Evolutionary conservation across 2,797 vertebrate genomes (phyloP), one percentile per base, ranked within the genome.

Genomic region (Sternarchorhynchus goeldii): DNA sequence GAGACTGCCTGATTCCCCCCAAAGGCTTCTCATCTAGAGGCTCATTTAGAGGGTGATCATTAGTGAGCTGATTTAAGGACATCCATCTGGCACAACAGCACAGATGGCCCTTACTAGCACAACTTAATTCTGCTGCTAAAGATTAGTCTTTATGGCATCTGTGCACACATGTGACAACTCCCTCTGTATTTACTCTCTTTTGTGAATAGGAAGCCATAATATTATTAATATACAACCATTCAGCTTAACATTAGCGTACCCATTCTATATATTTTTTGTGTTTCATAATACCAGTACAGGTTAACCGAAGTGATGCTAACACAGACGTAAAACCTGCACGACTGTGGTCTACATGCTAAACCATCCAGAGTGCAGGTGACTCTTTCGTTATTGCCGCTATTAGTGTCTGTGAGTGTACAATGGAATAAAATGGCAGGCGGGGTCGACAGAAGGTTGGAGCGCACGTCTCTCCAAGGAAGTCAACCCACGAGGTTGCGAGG

Each of bases 1-100:
- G 77, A 59, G 81, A 57, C 71, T 72, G 70, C n/a, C 34, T 57
- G 50, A 25, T 78, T 81, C 80, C 72, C 81, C 82, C 70, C 8
- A 78, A 80, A 75, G 81, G 58, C 79, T 75, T 39, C 18, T 81
- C 75, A 64, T 69, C 68, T 75, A 83, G 69, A 66, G 86, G 84
- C 89, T 92, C 89, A 90, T 92, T 91, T 89, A 88, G 83, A 92
- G 91, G 89, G 87, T 89, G 84, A 83, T 94, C 88, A 93, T 93
- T 93, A 92, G 77, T 76, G 79, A 79, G 86, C 86, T 85, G 88
- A 88, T 88, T 87, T 86, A 88, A 89, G 73, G 76, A 84, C 82
- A 39, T 81, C 90, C 91, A 92, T 91, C 91, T 92, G 92, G 86
- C 82, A 85, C 80, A 32, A 79, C 29, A 1, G 59, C 82, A 86